Evolutionary conservation across 2,113 vertebrate species (phyloP).

Genomic region (Prunella fulvescens): DNA sequence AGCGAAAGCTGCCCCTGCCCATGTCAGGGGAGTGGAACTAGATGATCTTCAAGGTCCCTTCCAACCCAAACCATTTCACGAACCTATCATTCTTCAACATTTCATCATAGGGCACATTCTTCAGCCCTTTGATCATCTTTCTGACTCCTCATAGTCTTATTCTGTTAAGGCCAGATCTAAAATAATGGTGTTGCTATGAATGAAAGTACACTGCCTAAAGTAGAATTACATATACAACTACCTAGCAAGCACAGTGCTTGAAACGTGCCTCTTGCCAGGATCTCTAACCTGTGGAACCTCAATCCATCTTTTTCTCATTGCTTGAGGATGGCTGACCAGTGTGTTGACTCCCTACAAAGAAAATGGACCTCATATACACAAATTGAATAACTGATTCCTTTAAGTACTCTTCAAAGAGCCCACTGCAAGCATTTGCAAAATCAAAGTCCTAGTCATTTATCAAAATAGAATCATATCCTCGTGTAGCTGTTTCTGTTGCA

Average conservation of each 20-base stretch:
- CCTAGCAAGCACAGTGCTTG: not conserved
- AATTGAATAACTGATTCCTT: not conserved
- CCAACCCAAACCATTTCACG: not conserved
- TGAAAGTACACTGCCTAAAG: not conserved
- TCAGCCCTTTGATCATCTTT: not conserved
- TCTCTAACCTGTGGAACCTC: not conserved
- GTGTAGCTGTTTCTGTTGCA: constrained; percentile 37
- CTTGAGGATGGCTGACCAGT: not conserved
- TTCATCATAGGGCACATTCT: not conserved
- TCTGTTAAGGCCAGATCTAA: not conserved
- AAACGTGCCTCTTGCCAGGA: not conserved
- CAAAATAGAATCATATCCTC: not conserved
- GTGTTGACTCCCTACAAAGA: not conserved
- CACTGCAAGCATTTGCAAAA: not conserved
- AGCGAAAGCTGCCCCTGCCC: not conserved
- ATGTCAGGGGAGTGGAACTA: not conserved
- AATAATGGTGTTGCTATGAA: not conserved
- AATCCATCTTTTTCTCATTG: not conserved
- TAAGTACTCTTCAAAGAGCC: not conserved
- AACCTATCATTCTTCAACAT: not conserved
- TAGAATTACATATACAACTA: not conserved
- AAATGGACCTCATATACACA: not conserved
- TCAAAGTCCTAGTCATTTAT: not conserved
- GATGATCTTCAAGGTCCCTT: not conserved
- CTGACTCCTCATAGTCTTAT: not conserved